Percentiles rank a stretch among this genome's conserved stretches.
These are phyloP conservation scores for Hydrophis major DNA, from an alignment of 2,797 vertebrate genomes.

Conservation along the genomic window DNA sequence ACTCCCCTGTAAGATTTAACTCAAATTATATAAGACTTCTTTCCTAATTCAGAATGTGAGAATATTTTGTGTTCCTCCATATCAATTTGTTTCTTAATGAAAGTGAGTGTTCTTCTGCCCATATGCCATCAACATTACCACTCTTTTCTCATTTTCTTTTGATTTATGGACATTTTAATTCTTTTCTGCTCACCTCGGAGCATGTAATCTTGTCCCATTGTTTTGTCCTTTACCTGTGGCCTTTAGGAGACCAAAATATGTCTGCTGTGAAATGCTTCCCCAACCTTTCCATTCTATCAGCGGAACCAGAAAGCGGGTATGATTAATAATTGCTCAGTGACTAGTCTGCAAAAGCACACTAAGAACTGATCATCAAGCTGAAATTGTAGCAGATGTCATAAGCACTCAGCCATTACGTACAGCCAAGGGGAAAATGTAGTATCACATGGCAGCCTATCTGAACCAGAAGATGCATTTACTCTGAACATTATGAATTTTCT, in stretches of 20 bases:
- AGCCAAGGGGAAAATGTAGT: background rate
- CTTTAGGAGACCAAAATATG: slow-evolving; percentile 12
- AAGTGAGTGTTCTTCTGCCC: slow-evolving; percentile 36
- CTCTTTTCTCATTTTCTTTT: slow-evolving; percentile 23
- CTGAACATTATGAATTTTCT: background rate
- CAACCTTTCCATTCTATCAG: slow-evolving; percentile 13
- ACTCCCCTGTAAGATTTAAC: background rate
- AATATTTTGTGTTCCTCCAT: slow-evolving; percentile 43
- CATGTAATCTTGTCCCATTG: slow-evolving; percentile 11
- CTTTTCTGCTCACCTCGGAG: background rate
- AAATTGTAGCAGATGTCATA: background rate
- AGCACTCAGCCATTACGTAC: background rate
- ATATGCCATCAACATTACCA: background rate
- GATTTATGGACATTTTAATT: slow-evolving; percentile 45
- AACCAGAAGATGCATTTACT: background rate
- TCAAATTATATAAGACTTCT: slow-evolving; percentile 29
- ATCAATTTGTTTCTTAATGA: slow-evolving; percentile 59
- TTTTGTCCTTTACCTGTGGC: background rate
- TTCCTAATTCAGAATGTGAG: slow-evolving; percentile 40
- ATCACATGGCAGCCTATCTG: background rate
- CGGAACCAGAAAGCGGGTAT: slow-evolving; percentile 16
- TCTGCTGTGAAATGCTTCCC: background rate
- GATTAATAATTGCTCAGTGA: slow-evolving; percentile 48
- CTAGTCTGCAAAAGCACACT: background rate
- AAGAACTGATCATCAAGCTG: slow-evolving; percentile 11